A percentile compares a stretch with the other conserved stretches of the same genome.
Conservation (phyloP, 2,888 invertebrate species). For the Eudemis profundana region DNA sequence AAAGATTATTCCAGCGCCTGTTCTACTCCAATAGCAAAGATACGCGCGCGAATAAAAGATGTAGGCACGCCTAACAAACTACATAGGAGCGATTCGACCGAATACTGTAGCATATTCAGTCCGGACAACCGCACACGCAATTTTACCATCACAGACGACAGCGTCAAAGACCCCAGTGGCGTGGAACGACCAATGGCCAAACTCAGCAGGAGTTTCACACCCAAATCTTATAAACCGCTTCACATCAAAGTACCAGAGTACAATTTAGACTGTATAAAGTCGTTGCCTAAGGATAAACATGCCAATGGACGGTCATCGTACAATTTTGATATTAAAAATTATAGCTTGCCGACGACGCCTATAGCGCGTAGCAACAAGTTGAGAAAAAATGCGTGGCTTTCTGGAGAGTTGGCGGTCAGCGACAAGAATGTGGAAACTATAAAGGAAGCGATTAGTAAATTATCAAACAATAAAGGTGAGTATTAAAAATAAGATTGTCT, state of each 20-base stretch:
- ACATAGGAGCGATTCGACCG: constrained; percentile 79
- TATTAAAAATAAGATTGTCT: constrained; percentile 26
- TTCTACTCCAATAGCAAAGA: constrained; percentile 74
- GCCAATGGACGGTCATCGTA: constrained; percentile 67
- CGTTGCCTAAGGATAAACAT: constrained; percentile 66
- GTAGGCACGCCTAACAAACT: constrained; percentile 69
- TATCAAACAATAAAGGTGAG: constrained; percentile 54
- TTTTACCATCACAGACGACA: constrained; percentile 59
- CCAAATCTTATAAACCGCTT: constrained; percentile 78
- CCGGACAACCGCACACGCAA: constrained; percentile 66
- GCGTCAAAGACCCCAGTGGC: constrained; percentile 58
- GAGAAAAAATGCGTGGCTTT: constrained; percentile 83
- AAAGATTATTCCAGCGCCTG: constrained; percentile 73
- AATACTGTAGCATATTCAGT: constrained; percentile 80
- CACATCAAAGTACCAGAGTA: constrained; percentile 79
- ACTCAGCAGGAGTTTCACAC: constrained; percentile 77
- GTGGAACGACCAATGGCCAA: constrained; percentile 64
- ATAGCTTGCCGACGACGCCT: constrained; percentile 80
- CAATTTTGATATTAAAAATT: constrained; percentile 79
- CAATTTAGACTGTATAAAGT: constrained; percentile 72
- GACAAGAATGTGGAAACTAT: constrained; percentile 52
- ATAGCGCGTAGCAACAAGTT: constrained; percentile 84
- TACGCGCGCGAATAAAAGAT: constrained; percentile 69
- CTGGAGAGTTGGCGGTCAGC: constrained; percentile 67
- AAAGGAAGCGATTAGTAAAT: constrained; percentile 46